These are phyloP conservation scores for Halictus quadricinctus DNA, from an alignment of 2,888 invertebrate species.

Conservation along the genomic window DNA sequence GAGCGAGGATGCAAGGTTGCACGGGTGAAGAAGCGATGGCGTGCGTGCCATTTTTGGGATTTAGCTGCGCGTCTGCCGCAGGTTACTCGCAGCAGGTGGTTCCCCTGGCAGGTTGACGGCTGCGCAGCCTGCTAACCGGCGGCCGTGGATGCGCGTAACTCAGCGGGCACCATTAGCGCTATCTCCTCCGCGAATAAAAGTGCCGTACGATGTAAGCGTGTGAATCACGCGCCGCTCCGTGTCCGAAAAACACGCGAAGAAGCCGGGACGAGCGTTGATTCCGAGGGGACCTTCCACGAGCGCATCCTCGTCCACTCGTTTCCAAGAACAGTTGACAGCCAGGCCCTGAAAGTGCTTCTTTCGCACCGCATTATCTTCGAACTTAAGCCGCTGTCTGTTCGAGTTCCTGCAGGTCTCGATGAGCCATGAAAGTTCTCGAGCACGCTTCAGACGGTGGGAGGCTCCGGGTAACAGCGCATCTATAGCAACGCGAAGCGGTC, in stretches of 20 bases:
- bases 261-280: slow-evolving; percentile 7
- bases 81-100: slow-evolving; percentile 76
- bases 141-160: slow-evolving; percentile 75
- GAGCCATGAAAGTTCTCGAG: not conserved
- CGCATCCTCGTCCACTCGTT: not conserved
- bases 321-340: slow-evolving; percentile 36
- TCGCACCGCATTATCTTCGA: slow-evolving; percentile 44
- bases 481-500: not conserved
- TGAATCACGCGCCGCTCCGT: slow-evolving; percentile 66
- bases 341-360: slow-evolving; percentile 24
- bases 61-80: slow-evolving; percentile 60
- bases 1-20: not conserved
- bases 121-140: slow-evolving; percentile 64
- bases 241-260: slow-evolving; percentile 30
- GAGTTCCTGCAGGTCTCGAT: slow-evolving; percentile 42
- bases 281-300: not conserved
- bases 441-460: not conserved
- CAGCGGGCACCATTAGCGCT: slow-evolving; percentile 78
- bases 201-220: slow-evolving; percentile 62
- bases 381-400: slow-evolving; percentile 40
- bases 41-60: slow-evolving; percentile 61
- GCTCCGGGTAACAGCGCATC: not conserved
- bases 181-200: slow-evolving; percentile 68
- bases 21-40: not conserved
- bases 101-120: slow-evolving; percentile 66